These are phyloP conservation scores for Bombyx huttoni DNA, from an alignment of 2,888 invertebrate species.

Conservation along the genomic window DNA sequence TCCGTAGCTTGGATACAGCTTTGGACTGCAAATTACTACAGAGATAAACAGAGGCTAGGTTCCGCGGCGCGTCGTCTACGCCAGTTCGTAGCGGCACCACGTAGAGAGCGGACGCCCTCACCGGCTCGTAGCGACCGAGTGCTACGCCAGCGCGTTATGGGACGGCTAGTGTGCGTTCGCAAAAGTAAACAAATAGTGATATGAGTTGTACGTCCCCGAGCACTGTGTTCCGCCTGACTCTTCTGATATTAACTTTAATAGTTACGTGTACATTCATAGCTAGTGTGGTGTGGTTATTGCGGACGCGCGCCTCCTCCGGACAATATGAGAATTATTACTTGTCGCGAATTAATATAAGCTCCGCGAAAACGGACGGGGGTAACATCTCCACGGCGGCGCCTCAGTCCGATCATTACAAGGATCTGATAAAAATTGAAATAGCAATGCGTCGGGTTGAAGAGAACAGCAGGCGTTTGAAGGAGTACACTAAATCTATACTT, in stretches of 20 bases:
- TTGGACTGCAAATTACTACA: constrained; percentile 57
- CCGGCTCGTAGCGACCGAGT: constrained; percentile 35
- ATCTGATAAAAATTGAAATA: constrained; percentile 68
- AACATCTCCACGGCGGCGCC: constrained; percentile 41
- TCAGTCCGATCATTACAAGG: constrained; percentile 60
- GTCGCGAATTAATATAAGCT: constrained; percentile 70
- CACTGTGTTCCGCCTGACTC: constrained; percentile 57
- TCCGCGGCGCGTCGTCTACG: constrained; percentile 28
- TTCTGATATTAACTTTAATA: constrained; percentile 56
- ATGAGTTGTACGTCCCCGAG: constrained; percentile 66
- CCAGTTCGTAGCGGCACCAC: constrained; percentile 49
- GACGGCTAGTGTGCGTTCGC: constrained; percentile 39
- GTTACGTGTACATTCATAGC: constrained; percentile 60
- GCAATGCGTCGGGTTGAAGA: constrained; percentile 68
- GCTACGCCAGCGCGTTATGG: constrained; percentile 58
- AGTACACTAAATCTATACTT: constrained; percentile 62
- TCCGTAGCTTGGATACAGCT: constrained; percentile 59
- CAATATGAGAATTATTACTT: constrained; percentile 71
- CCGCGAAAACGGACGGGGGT: constrained; percentile 36
- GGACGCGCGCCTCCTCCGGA: constrained; percentile 42
- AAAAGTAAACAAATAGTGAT: constrained; percentile 69
- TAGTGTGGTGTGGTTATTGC: constrained; percentile 63
- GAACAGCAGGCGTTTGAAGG: constrained; percentile 62
- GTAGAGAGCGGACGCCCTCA: constrained; percentile 50
- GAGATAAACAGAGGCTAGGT: constrained; percentile 48